Evolutionary conservation across 1,140 invertebrate genomes (phyloP).

Genomic region (Drosophila rhopaloa): DNA sequence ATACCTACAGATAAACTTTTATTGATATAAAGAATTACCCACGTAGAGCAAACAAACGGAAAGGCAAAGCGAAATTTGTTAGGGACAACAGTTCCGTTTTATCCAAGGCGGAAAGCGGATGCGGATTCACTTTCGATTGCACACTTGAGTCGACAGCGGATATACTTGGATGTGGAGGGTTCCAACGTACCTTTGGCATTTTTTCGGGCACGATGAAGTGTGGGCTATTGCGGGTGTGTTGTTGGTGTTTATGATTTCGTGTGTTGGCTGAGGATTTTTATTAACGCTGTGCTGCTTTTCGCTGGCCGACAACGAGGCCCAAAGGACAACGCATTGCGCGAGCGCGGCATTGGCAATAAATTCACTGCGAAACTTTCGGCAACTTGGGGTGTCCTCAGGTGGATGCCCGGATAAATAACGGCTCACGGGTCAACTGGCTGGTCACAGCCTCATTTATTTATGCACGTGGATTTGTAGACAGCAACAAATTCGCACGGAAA

Average conservation of each 20-base stretch:
- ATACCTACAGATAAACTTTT: constrained; percentile 35
- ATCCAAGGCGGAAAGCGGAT: constrained; percentile 27
- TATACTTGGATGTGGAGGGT: background rate
- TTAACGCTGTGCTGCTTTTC: constrained; percentile 5
- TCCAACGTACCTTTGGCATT: constrained; percentile 50
- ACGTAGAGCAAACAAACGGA: constrained; percentile 40
- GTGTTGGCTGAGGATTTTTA: constrained; percentile 44
- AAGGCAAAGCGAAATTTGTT: constrained; percentile 22
- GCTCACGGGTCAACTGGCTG: constrained; percentile 52
- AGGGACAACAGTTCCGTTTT: constrained; percentile 29
- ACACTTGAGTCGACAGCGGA: constrained; percentile 67
- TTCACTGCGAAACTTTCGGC: constrained; percentile 53
- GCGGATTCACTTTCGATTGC: constrained; percentile 69
- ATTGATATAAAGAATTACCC: constrained; percentile 52
- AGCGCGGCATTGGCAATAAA: constrained; percentile 70
- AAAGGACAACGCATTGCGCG: constrained; percentile 68
- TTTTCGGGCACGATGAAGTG: constrained; percentile 9
- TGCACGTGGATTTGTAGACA: constrained; percentile 30
- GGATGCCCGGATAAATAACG: constrained; percentile 36
- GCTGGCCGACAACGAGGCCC: constrained; percentile 62
- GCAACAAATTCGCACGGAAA: constrained; percentile 40
- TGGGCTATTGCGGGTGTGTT: background rate
- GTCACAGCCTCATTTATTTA: constrained; percentile 69
- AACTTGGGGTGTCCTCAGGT: constrained; percentile 21
- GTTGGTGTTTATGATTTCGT: constrained; percentile 40